Evolutionary conservation across 2,888 invertebrate genomes (phyloP).

Genomic region (Campoplex capitator): DNA sequence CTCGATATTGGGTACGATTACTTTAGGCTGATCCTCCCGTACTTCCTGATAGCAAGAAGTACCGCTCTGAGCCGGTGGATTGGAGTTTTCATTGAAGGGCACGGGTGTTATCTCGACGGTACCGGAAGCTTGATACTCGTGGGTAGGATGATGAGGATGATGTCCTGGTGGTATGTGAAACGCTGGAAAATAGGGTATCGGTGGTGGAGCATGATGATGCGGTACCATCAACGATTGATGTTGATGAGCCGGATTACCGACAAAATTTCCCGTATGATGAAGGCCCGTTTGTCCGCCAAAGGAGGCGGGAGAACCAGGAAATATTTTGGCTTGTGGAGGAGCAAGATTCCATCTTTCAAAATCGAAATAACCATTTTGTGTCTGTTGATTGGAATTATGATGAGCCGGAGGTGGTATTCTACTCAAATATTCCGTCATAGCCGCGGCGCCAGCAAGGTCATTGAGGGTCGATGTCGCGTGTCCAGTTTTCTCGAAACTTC

Average conservation of each 20-base stretch:
- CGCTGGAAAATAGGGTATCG: conserved; percentile 91
- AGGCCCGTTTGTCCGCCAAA: conserved; percentile 87
- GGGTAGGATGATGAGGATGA: conserved; percentile 86
- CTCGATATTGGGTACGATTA: conserved; percentile 95
- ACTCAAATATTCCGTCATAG: conserved; percentile 86
- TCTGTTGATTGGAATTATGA: conserved; percentile 86
- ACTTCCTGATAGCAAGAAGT: conserved; percentile 71
- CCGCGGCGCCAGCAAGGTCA: conserved; percentile 85
- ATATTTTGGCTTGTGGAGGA: conserved; percentile 89
- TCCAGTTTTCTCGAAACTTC: conserved; percentile 87
- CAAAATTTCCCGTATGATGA: conserved; percentile 85
- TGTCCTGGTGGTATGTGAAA: conserved; percentile 88
- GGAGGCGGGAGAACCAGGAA: conserved; percentile 86
- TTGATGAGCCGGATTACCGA: conserved; percentile 86
- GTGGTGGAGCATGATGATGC: conserved; percentile 88
- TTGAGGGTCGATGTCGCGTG: conserved; percentile 85
- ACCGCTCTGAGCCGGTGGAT: conserved; percentile 33
- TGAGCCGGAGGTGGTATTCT: conserved; percentile 91
- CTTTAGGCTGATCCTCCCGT: conserved; percentile 91
- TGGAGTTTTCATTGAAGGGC: conserved; percentile 68
- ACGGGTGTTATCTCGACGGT: conserved; percentile 88
- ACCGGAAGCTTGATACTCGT: conserved; percentile 87
- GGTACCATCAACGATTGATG: conserved; percentile 89
- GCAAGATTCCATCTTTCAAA: conserved; percentile 93
- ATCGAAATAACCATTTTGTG: conserved; percentile 91